Evolutionary conservation across 2,888 invertebrate species (phyloP), one percentile per base, ranked within the genome.

Genomic region (Tiliacea aurago): DNA sequence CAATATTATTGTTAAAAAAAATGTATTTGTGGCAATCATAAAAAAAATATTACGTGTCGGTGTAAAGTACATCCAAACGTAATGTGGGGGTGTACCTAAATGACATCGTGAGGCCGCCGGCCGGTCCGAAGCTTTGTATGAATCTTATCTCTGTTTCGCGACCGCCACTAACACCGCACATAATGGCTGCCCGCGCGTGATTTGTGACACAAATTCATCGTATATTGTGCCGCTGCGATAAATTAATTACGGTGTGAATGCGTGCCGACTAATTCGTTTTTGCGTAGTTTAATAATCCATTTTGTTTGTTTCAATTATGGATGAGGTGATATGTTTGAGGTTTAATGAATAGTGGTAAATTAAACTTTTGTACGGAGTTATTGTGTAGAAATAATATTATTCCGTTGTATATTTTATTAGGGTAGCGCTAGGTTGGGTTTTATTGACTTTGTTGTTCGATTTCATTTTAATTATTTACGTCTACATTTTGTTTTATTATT

Each of bases 141-240:
- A 86, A 89, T 89, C 89, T 90, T 90, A 90, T 90, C 90, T 88
- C 78, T 86, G 85, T 89, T 87, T 86, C 84, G 86, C 84, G 86
- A 82, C 81, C 86, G 83, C 87, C 81, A 83, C 88, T 88, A 86
- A 80, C 83, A 82, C 78, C 83, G 80, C 73, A 83, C 78, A 77
- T 84, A 83, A 86, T 80, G 76, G 76, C 61, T 45, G 76, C 61
- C 66, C 78, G 53, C 62, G 65, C 83, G 83, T 86, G 86, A 85
- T 85, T 84, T 85, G 86, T 80, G 78, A 76, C 78, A 83, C 75
- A 83, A 85, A 85, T 84, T 86, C 78, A 84, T 86, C 78, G 70
- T 75, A 86, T 70, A 84, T 78, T 85, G 76, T 83, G 65, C 72
- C 71, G 73, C 69, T 75, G 70, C 72, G 74, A 85, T 82, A 84